These are phyloP conservation scores for Coturnix japonica DNA, from an alignment of 2,113 vertebrate genomes.

Conservation along the genomic window DNA sequence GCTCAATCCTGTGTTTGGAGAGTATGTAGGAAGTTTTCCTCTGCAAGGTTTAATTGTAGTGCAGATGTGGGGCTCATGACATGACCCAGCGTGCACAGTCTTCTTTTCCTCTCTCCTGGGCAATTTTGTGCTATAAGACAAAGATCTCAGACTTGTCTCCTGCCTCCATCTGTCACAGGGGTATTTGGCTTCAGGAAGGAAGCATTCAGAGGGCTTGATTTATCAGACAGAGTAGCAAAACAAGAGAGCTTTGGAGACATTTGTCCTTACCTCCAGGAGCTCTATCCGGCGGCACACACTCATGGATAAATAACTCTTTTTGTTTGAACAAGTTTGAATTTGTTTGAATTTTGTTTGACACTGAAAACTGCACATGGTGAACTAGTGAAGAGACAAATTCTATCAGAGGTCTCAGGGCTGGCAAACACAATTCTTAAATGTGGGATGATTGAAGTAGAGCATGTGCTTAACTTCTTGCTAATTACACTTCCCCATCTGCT, in stretches of 20 bases:
- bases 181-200: not conserved
- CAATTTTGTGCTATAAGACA: not conserved
- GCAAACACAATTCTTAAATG: not conserved
- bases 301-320: not conserved
- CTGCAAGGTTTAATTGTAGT: not conserved
- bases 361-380: not conserved
- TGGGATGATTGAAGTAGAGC: not conserved
- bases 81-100: not conserved
- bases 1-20: constrained; percentile 93
- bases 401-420: not conserved
- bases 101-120: not conserved
- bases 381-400: not conserved
- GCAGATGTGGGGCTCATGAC: not conserved
- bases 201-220: not conserved
- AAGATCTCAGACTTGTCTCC: not conserved
- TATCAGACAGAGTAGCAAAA: not conserved
- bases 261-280: not conserved
- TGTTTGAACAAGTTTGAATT: not conserved
- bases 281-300: not conserved
- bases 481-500: not conserved
- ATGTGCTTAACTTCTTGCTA: not conserved
- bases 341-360: too few relatives aligned
- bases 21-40: constrained; percentile 76
- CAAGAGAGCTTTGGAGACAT: not conserved
- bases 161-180: not conserved